Base-by-base conservation (phyloP, 2,888 invertebrate species). In the Pristionchus exspectatus region DNA sequence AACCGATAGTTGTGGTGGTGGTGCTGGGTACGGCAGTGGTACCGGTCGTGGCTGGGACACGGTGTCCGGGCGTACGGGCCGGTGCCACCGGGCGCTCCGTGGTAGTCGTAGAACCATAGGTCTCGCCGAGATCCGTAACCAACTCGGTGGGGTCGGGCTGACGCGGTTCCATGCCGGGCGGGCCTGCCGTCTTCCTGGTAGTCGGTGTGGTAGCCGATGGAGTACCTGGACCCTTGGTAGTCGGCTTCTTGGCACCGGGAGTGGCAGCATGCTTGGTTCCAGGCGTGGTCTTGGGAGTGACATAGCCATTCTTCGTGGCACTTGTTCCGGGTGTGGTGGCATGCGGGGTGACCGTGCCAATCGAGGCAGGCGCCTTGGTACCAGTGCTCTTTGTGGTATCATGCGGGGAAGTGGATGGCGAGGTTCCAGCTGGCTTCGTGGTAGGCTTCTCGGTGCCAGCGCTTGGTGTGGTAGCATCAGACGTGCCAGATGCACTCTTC, bases 61-160 rank as follows among this genome's bases (percentile, higher is more conserved):
- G 81, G 27, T 81, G 44, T 12, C 81, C 50, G 59, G 85, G 85
- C 0, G 63, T 59, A 3, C 85, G 63, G n/a, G 56, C 30, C 0
- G 84, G 84, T 1, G 10, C 24, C 50, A 33, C 24, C n/a, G 84
- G 84, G 5, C 33, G 27, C 50, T 66, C 66, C 0, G 66, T 81
- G 50, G 81, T 81, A 54, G 81, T 81, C 7, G 63, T 89, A 10
- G 89, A 89, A 24, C 89, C 89, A 50, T 89, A 89, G 4, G 83
- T 66, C 83, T 89, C 89, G 1, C 72, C 72, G 56, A 81, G 33
- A 27, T 89, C 89, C n/a, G 59, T 89, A 12, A 83, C 83, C 44
- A 89, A 24, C 5, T 89, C 89, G 9, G 59, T 30, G 0, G 83
- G 81, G 24, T 89, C 83, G 2, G 89, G 89, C 30, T 69, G 38